phyloP scores from a whole-genome alignment of 2,888 invertebrate genomes.

The Drosophila pseudotakahashii region DNA sequence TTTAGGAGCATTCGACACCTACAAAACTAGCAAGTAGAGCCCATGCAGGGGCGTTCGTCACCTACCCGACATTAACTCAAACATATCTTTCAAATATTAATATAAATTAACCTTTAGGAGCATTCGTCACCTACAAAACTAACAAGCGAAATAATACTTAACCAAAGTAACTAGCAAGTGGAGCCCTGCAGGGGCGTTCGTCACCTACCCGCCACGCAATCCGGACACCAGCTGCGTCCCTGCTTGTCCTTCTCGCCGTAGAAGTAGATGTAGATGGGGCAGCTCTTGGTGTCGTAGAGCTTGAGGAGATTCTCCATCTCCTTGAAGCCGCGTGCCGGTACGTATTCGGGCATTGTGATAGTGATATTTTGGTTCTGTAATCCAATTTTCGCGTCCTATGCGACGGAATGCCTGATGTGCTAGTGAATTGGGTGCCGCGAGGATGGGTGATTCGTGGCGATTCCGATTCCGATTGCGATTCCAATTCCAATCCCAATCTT shows the following conservation, averaged over 20 bases:
- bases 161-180: too few relatives aligned
- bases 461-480: conserved; percentile 1
- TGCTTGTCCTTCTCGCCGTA: conserved; percentile 81
- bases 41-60: too few relatives aligned
- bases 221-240: conserved; percentile 94
- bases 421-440: neutral
- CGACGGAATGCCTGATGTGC: neutral
- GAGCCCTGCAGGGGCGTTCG: neutral
- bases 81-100: too few relatives aligned
- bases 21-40: too few relatives aligned
- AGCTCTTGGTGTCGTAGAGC: conserved; percentile 26
- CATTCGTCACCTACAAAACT: too few relatives aligned
- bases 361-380: too few relatives aligned
- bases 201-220: conserved; percentile 90
- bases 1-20: too few relatives aligned
- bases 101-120: too few relatives aligned
- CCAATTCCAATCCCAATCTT: conserved; percentile 1
- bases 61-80: too few relatives aligned
- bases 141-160: too few relatives aligned
- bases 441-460: neutral
- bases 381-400: neutral
- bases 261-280: conserved; percentile 68
- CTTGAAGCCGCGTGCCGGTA: conserved; percentile 45
- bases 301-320: conserved; percentile 56
- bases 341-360: conserved; percentile 53